Percentiles rank a stretch among this genome's conserved stretches.
These are phyloP conservation scores for Vespertilio murinus DNA, from an alignment of 2,797 vertebrate species.

Conservation along the genomic window DNA sequence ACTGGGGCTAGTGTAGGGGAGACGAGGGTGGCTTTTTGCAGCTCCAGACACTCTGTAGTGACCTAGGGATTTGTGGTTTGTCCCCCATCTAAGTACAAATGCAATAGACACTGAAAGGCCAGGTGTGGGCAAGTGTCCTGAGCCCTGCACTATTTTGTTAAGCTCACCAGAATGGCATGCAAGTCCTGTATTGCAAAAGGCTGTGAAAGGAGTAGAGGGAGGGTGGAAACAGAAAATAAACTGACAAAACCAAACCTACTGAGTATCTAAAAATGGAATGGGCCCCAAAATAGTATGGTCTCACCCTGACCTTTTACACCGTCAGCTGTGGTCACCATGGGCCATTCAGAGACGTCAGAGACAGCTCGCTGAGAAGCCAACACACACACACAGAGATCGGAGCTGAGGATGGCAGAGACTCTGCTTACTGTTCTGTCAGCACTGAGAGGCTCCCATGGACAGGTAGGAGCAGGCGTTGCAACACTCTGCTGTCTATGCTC, in stretches of 20 bases:
- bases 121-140: not conserved
- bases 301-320: slow-evolving; percentile 14
- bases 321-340: not conserved
- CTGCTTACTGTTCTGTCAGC: not conserved
- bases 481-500: not conserved
- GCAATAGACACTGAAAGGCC: not conserved
- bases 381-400: not conserved
- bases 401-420: not conserved
- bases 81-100: not conserved
- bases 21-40: not conserved
- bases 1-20: not conserved
- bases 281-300: not conserved
- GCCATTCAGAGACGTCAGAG: not conserved
- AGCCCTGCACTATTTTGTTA: not conserved
- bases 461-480: not conserved
- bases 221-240: not conserved
- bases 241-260: not conserved
- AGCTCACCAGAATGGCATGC: not conserved
- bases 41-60: not conserved
- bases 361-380: not conserved
- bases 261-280: slow-evolving; percentile 46
- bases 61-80: not conserved
- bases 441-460: not conserved
- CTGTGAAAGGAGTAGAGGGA: not conserved
- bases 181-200: slow-evolving; percentile 14